Evolutionary conservation across 2,797 vertebrate genomes (phyloP), one percentile per base, ranked within the genome.

Genomic region (Vespertilio murinus): DNA sequence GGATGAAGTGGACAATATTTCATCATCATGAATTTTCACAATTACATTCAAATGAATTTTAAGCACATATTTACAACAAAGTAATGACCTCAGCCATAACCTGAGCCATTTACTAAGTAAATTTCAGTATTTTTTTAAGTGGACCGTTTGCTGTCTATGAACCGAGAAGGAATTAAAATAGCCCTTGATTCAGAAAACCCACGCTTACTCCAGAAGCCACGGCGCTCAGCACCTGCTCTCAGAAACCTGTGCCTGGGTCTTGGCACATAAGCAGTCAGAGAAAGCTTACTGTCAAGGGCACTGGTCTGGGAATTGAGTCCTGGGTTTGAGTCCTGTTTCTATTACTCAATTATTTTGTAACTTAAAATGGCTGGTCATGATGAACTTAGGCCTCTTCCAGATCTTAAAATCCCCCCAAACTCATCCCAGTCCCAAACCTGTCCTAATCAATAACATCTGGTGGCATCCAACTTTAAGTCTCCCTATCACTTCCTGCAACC

Each of bases 21-120:
- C 71, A 87, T 96, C 35, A 86, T 56, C 54, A 77, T 23, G 88
- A 45, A 87, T 80, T 84, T 88, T 28, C 64, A 93, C 9, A 70
- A 18, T n/a, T 30, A 88, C 6, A 79, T 35, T 69, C n/a, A 92
- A 18, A 52, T 86, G 74, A 87, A 69, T 86, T 77, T 64, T 23
- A 81, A 83, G 6, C 16, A 10, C 42, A 49, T 23, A 59, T 92
- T 70, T 45, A 92, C 2, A 35, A 73, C 2, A 6, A 6, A 82
- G 40, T 88, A 30, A 45, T 30, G 20, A 73, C 54, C 67, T 1
- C 38, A 67, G 6, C 89, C 69, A 71, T 23, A 90, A 56, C 30
- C 42, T 89, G 61, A 75, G 49, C 56, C 65, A 84, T 90, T 88
- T 16, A 42, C 18, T 56, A 52, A 90, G 7, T 22, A 42, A 3